Evolutionary conservation across 2,797 vertebrate genomes (phyloP).

Genomic region (Potorous gilbertii): DNA sequence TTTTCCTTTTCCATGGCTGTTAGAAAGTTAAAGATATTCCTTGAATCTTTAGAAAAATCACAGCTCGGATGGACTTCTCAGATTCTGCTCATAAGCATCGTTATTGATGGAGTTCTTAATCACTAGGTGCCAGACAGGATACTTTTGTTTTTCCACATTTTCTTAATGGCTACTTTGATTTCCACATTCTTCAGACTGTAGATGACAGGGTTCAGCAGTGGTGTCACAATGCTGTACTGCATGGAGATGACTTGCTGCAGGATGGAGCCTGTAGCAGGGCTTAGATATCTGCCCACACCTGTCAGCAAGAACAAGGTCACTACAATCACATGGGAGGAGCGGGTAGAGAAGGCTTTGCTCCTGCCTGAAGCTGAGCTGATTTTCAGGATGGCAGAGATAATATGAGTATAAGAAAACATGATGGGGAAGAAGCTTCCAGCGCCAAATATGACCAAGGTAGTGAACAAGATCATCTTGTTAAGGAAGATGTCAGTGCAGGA

Average conservation of each 20-base stretch:
- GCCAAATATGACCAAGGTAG: slow-evolving; percentile 31
- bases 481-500: slow-evolving; percentile 39
- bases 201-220: slow-evolving; percentile 64
- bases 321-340: slow-evolving; percentile 48
- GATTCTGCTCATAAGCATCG: background rate
- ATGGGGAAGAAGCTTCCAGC: slow-evolving; percentile 54
- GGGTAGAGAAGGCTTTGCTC: slow-evolving; percentile 62
- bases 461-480: slow-evolving; percentile 31
- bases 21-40: background rate
- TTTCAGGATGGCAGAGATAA: slow-evolving; percentile 31
- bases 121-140: no score
- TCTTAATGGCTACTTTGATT: slow-evolving; percentile 51
- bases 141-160: no score
- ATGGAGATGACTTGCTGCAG: slow-evolving; percentile 64
- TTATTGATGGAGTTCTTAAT: no score
- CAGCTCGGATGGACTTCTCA: background rate
- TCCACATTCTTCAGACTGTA: slow-evolving; percentile 70
- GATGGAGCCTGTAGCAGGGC: slow-evolving; percentile 31
- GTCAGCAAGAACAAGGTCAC: slow-evolving; percentile 35
- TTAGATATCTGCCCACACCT: slow-evolving; percentile 49
- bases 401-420: slow-evolving; percentile 60
- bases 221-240: slow-evolving; percentile 71
- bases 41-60: no score
- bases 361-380: background rate
- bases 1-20: background rate